Evolutionary conservation across 35 echinoderm and acorn worm genomes (phyloP), one percentile per base, ranked within the genome.

Genomic region (Chiridota heheva): DNA sequence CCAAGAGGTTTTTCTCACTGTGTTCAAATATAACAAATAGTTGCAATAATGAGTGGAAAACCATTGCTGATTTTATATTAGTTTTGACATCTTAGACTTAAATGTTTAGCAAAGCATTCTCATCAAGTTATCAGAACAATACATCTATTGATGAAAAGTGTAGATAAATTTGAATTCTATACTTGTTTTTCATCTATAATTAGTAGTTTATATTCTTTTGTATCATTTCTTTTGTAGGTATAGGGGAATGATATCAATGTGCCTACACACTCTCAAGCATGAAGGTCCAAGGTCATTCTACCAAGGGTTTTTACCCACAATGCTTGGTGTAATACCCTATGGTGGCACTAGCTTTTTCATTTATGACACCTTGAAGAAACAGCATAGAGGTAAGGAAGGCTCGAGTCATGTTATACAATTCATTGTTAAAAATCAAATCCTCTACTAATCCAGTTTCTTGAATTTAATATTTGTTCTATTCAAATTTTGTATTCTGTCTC

Each of bases 321-420:
- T 98, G 62, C 77, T 98, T 29, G 95, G 95, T 74, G 95, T 91
- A 27, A 88, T 98, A 25, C 95, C 95, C 0, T 98, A 98, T 63
- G 95, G 95, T 15, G 95, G 95, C 30, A 98, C 90, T 39, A 92
- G 89, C 62, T 98, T 98, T 86, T 98, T 98, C 73, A 98, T 76
- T 0, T 98, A 91, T 92, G 95, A 98, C 62, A 90, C 95, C 7
- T 83, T 98, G 44, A 98, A 98, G 72, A 91, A 91, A 58, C 64
- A 60, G 49, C 89, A 98, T 44, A 72, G 73, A 92, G 95, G 95
- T 98, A 48, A 73, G 86, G 32, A 13, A 42, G 36, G 0, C 22
- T 27, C 3, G n/a, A n/a, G n/a, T n/a, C n/a, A 67, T 40, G 26
- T 38, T 68, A 7, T 8, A 34, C 20, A 31, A 15, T 68, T 15